Percentiles rank a stretch among this genome's conserved stretches.
Conservation (phyloP, 2,797 vertebrate genomes). For the Hydrolagus colliei region DNA sequence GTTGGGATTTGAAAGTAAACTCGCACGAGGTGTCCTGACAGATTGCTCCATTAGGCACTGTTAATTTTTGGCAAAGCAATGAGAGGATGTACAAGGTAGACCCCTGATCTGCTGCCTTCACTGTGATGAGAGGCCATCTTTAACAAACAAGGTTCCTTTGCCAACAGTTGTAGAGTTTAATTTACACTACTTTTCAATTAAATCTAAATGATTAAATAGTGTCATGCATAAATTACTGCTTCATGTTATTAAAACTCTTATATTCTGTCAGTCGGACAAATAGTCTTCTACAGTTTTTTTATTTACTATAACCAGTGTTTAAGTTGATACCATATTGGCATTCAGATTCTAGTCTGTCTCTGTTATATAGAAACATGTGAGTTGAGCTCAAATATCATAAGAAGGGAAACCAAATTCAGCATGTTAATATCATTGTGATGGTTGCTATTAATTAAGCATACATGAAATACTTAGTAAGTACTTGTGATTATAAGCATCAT, state of each 20-base stretch:
- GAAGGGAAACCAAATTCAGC: not conserved
- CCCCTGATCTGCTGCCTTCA: not conserved
- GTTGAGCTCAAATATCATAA: not conserved
- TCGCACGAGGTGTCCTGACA: not conserved
- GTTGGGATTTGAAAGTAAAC: not conserved
- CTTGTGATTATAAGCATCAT: not conserved
- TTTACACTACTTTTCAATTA: not conserved
- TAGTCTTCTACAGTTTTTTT: not conserved
- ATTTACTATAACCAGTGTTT: not conserved
- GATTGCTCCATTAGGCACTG: not conserved
- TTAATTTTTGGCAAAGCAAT: not conserved
- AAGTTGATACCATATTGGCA: not conserved
- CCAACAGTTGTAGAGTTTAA: not conserved
- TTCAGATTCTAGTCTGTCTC: not conserved
- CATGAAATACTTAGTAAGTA: not conserved
- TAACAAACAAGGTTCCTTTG: not conserved
- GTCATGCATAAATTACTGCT: not conserved
- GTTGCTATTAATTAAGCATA: slow-evolving; percentile 5
- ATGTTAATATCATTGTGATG: not conserved
- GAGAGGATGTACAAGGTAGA: not conserved
- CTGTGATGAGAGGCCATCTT: not conserved
- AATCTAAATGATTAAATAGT: not conserved
- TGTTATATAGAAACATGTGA: not conserved
- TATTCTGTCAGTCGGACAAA: not conserved
- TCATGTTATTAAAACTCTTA: not conserved